Evolutionary conservation across 2,888 invertebrate species (phyloP), one percentile per base, ranked within the genome.

Genomic region (Meteorus cinctellus): DNA sequence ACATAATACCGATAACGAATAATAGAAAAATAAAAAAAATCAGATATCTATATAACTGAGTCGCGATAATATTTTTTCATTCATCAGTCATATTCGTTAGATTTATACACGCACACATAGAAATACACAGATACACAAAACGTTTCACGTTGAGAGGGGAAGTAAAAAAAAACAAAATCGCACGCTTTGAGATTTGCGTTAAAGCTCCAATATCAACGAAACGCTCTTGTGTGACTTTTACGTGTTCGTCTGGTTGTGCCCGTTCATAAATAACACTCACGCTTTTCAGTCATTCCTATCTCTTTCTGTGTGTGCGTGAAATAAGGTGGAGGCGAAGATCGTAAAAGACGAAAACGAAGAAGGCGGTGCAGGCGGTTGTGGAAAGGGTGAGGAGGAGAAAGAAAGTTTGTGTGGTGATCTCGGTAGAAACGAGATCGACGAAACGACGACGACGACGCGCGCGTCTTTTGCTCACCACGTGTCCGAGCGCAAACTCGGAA

Each of bases 401-500:
- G 55, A 59, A 29, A 36, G 34, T 45, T 34, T 31, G 29, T 41
- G 36, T 29, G 59, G 24, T 55, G 55, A 6, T 48, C 55, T 24
- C 14, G 36, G 24, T 12, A 34, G n/a, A 41, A 19, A 34, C n/a
- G 62, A 51, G 75, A 60, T 69, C 68, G 27, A 51, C 59, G 74
- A 71, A 65, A 74, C 73, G 63, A 76, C 73, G 66, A 75, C 65
- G 72, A 72, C 76, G 73, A 72, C 76, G 75, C 72, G 71, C 69
- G 72, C 68, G 10, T 75, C 74, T 66, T 55, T 70, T 63, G 51
- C 29, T 36, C 70, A 65, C 80, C 81, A 82, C 85, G 85, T 82
- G 84, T 83, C 86, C 83, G 84, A 78, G 83, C 74, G 76, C 45
- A 73, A 82, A 80, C 81, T 82, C 83, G 84, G 82, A 80, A 82